Conservation (phyloP, 2,113 vertebrate genomes). For the Coracopsis vasa region DNA sequence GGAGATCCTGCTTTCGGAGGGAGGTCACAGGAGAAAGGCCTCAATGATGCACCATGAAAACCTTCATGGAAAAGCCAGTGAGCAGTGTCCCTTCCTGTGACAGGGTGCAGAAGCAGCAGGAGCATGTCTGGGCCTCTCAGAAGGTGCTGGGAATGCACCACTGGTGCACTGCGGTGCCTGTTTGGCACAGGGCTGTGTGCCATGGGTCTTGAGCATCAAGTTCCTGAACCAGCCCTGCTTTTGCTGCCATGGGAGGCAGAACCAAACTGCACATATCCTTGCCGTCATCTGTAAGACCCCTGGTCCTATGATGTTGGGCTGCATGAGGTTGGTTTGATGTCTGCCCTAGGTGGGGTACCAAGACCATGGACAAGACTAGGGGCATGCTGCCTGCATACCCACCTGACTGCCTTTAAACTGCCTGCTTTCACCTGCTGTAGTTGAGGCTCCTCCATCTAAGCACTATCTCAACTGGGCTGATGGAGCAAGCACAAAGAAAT, state of each 20-base stretch:
- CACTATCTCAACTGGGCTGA: not conserved
- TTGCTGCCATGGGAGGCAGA: not conserved
- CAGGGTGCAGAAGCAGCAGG: not conserved
- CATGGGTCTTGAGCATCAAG: accelerated
- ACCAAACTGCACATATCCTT: not conserved
- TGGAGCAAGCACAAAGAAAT: not conserved
- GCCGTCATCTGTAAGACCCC: not conserved
- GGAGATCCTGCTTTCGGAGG: not conserved
- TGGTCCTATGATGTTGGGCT: not conserved
- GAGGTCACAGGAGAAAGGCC: not conserved
- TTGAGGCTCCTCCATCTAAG: not conserved
- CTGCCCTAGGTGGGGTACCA: not conserved
- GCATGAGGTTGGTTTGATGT: not conserved
- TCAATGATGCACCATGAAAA: not conserved
- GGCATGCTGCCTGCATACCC: not conserved
- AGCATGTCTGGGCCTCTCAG: not conserved
- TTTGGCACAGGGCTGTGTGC: not conserved
- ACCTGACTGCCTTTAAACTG: not conserved
- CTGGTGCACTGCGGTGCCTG: not conserved
- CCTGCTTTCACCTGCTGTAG: not conserved
- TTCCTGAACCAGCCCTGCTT: not conserved
- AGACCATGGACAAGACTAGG: not conserved
- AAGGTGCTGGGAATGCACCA: not conserved
- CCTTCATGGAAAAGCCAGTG: not conserved
- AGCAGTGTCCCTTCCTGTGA: not conserved